These are phyloP conservation scores for Pedetes capensis DNA, from an alignment of 2,113 vertebrate genomes.

Conservation along the genomic window DNA sequence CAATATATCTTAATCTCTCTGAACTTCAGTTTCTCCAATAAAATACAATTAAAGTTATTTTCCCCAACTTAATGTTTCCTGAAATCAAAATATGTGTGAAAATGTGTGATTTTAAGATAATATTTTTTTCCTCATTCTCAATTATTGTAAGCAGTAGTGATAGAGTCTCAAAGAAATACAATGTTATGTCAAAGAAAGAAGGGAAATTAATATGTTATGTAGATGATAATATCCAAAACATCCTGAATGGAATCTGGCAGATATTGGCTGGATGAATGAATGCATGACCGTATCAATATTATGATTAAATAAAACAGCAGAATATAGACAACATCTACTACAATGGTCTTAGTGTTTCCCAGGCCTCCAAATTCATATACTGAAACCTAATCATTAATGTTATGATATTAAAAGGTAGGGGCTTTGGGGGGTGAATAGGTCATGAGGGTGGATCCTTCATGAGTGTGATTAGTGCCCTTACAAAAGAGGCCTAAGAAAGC, in stretches of 20 bases:
- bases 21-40: neutral
- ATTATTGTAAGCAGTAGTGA: neutral
- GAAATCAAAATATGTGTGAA: neutral
- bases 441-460: neutral
- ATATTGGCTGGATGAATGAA: neutral
- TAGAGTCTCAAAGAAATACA: neutral
- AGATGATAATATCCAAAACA: neutral
- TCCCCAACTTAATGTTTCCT: neutral
- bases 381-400: neutral
- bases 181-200: neutral
- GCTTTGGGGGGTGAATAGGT: neutral
- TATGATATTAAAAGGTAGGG: neutral
- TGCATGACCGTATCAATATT: neutral
- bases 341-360: neutral
- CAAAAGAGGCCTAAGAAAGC: neutral
- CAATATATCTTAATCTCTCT: neutral
- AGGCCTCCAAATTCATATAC: no score
- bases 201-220: neutral
- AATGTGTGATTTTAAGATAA: neutral
- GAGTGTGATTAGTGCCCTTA: neutral
- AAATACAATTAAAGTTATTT: constrained; percentile 10
- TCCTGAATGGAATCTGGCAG: neutral
- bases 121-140: neutral
- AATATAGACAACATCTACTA: neutral
- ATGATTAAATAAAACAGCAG: neutral